Evolutionary conservation across 2,888 invertebrate genomes (phyloP), one percentile per base, ranked within the genome.

Genomic region (Conomelus anceps): DNA sequence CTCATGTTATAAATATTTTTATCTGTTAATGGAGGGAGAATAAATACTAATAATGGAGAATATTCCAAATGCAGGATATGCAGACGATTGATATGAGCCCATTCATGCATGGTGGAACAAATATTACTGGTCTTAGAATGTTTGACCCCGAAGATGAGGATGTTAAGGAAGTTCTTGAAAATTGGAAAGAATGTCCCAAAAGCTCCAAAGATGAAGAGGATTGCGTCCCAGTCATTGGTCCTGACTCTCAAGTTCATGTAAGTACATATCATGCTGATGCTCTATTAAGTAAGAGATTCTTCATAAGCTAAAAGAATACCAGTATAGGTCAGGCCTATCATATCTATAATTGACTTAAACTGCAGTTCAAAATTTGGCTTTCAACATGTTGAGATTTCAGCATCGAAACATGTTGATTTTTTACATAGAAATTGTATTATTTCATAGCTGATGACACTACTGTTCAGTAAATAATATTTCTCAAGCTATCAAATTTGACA

Each of bases 51-150:
- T 17, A 11, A 87, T 26, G 0, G n/a, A n/a, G 22, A 13, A 6
- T 23, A 24, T 22, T 91, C n/a, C n/a, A n/a, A 63, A 13, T 91
- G n/a, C 90, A 95, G 95, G 94, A 94, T 91, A 92, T 95, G 90
- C 94, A 94, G 89, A 94, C 94, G 17, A 91, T 95, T 0, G 93
- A 95, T 90, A 91, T 95, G 90, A 93, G 94, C 63, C 93, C 94
- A 29, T 95, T 94, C 91, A 93, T 93, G 89, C 94, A 94, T 92
- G 94, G 94, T 0, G 94, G 94, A 0, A 94, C 94, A 0, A 95
- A 95, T 91, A 94, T 95, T 7, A 94, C 95, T 0, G 94, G 94
- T 0, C 93, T 95, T 89, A 93, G 94, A 84, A 91, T 95, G 86
- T 92, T 95, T 0, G 93, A 94, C 91, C 93, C 94, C 13, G 92